Evolutionary conservation across 2,888 invertebrate genomes (phyloP), one percentile per base, ranked within the genome.

Genomic region (Sinelater perroti): DNA sequence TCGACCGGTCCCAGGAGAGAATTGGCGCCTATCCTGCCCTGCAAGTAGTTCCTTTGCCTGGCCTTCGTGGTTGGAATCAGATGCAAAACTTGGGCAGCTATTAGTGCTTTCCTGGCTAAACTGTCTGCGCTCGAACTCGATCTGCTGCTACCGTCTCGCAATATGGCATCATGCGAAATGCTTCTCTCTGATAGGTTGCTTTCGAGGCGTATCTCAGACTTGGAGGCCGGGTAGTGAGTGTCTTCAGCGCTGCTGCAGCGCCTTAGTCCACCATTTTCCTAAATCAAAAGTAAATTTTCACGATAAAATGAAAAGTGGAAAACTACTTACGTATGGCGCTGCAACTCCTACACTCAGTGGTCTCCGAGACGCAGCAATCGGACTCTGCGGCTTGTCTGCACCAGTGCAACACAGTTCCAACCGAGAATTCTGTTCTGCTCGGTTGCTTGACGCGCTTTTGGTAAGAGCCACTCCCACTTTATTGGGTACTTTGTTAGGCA

Each of bases 1-100:
- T 97, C 96, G 11, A 87, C 85, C 1, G 90, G 85, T 0, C 96
- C 95, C 35, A 96, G 79, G 31, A 96, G 78, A 0, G 93, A 90
- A 72, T 89, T 89, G 1, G 90, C 87, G 30, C 91, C 91, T 54
- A 92, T 81, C 67, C 90, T 84, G 31, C 93, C 93, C 73, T 90
- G 90, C 2, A 93, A 80, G 75, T 86, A 91, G 74, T 91, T 93
- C 71, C 92, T 87, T 79, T 91, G 89, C 68, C 91, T 81, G 18
- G 91, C 93, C 75, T 90, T 91, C 65, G 87, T 87, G 1, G 91
- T 89, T 14, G 93, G 92, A 72, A 93, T 91, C 60, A 92, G 83
- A 76, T 91, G 87, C 58, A 91, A 78, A 56, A 91, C 89, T 78
- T 91, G 90, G 60, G 91, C 91, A 31, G 90, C 90, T 71, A 91